Evolutionary conservation across 2,797 vertebrate genomes (phyloP), one percentile per base, ranked within the genome.

Genomic region (Numenius phaeopus): DNA sequence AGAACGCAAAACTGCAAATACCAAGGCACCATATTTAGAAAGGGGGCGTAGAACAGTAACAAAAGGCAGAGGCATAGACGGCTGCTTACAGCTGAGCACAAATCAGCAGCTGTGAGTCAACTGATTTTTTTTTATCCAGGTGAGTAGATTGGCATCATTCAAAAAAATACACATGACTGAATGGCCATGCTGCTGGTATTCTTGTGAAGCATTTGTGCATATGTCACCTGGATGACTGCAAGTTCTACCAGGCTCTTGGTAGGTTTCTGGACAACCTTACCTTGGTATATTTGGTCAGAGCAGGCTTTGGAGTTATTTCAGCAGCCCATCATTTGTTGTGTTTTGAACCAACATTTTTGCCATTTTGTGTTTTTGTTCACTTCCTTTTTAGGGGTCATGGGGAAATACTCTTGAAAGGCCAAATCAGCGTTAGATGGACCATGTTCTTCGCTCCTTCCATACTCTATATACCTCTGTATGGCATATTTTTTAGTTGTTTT

Each of bases 31-130:
- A 3, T 23, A 8, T 62, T 80, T 58, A 70, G 61, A 92, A 83
- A 50, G 15, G 50, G 2, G 0, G 1, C 5, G 0, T 40, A 26
- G 29, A 62, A 54, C 39, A 76, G 8, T 65, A 67, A 7, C 11
- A 46, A 54, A 71, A 77, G 22, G 6, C 30, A 65, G 30, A 64
- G 26, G 2, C 29, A 46, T 7, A 40, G 27, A 26, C 21, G 65
- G 24, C 37, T 82, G 21, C n/a, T 84, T 82, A 26, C 39, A 79
- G 8, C 20, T 62, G 40, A 29, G n/a, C 23, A 29, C 30, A 39
- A 23, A 85, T 39, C 8, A 59, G 54, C 26, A 59, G 8, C 46
- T 55, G 15, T 55, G 47, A 54, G 30, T 62, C 11, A 26, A 9
- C 14, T 69, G 32, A 18, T 4, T 26, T 39, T 22, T 58, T 71